Evolutionary conservation across 2,888 invertebrate genomes (phyloP), one percentile per base, ranked within the genome.

Genomic region (Alentia gelatinosa): DNA sequence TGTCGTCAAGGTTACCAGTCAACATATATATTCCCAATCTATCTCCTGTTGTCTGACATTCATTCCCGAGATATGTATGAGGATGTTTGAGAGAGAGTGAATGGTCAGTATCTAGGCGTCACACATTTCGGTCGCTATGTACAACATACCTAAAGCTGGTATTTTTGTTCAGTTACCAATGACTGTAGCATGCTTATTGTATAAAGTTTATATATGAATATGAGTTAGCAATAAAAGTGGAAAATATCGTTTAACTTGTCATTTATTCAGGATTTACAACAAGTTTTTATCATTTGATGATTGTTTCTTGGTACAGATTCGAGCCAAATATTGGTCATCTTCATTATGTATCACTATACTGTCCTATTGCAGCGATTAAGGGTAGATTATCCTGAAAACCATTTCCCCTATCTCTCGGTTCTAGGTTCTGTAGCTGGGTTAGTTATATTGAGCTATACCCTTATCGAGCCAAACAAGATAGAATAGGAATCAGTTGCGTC

Each of bases 121-220:
- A 79, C 79, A 68, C 5, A 35, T 79, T 39, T 39, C 39, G 79
- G 79, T 37, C 39, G 79, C 79, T 39, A 37, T 39, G 79, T 37
- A 39, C 15, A 79, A 79, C 79, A 79, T 39, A 39, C 79, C 42
- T 30, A 47, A 86, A 47, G 33, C 86, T 42, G 47, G n/a, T 47
- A 47, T n/a, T 86, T 86, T 42, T 42, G 50, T 50, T 86, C 86
- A 50, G 86, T 86, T 86, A 86, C 50, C 86, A 4, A 50, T 86
- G 86, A 86, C 42, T 47, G 50, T 86, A 86, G 86, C 86, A 86
- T 86, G 86, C 86, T 42, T 86, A 86, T 86, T 86, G 86, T 86
- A 86, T 47, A 86, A 86, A 86, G 35, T 86, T 86, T 86, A 86
- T 86, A 86, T 86, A 50, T 86, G 86, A 86, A 86, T 86, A 86